Base-by-base conservation (phyloP, 2,113 vertebrate genomes). In the Melanotaenia duboulayi region DNA sequence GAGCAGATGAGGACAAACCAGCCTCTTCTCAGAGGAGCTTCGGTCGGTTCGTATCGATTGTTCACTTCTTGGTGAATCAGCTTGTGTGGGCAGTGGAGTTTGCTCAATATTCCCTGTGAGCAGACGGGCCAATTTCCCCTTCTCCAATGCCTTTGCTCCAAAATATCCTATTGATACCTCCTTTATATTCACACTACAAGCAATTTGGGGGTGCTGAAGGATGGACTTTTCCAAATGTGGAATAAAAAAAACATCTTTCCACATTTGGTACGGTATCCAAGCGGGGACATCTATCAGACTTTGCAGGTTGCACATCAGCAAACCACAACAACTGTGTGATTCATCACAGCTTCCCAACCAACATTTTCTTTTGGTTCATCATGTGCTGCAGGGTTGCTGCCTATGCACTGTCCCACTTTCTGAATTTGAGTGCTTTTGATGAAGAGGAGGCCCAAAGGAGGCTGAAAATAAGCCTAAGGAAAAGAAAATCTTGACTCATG, bases 111-210 rank as follows among this genome's bases (percentile, higher is more conserved):
- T 89, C 70, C 73, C 74, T 19, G 75, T 46, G 65, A 89, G 71
- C 84, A 58, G 81, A 81, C 80, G 83, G 83, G 70, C 67, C 78
- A 76, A 74, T 86, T 80, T 83, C 80, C 81, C 59, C 83, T 74
- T 81, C 84, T 71, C 68, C 20, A 39, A 23, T 71, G 70, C 65
- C 68, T 81, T 40, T 9, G 4, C 61, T 88, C 70, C 70, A 79
- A 81, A 89, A 87, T 60, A 84, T 71, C 66, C 77, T 78, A 85
- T 89, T 90, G 82, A 86, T 61, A 65, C 67, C 60, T 81, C 52
- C 78, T 92, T 89, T 89, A 76, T 83, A 87, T 89, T 85, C 86
- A 82, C 63, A 72, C 71, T 40, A 59, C 60, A 65, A 55, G 59
- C 75, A 73, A 50, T 62, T 50, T 28, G 63, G 79, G 44, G 56